Base-by-base conservation (phyloP, 2,888 invertebrate species). In the Drosophila fungiperda region DNA sequence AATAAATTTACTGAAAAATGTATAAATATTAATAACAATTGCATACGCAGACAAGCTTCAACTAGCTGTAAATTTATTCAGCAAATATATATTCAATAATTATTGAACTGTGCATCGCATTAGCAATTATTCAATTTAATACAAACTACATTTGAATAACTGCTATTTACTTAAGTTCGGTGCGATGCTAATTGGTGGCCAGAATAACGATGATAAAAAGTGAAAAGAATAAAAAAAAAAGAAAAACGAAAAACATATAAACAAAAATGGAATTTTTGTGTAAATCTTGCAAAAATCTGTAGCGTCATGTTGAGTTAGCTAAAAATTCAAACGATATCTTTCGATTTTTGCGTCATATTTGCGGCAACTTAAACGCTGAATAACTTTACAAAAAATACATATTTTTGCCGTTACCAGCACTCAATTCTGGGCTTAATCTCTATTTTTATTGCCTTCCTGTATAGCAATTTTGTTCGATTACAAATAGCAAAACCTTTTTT, bases 181-280 rank as follows among this genome's bases (percentile, higher is more conserved):
- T 53, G 42, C 50, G n/a, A 68, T 33, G 74, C 79, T 76, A 76
- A 78, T 73, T 73, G 58, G 29, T 40, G 26, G 29, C 32, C 35
- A 32, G 36, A 54, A 64, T 20, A 65, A 66, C 42, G 62, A 53
- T 26, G 26, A 38, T 20, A 49, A 33, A 0, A 52, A 15, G 15
- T 20, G 17, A 32, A 33, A 12, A 8, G 2, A 33, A 36, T 58
- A 26, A 42, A 15, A 61, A 42, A 40, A 42, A n/a, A 11, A 2
- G 2, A 2, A 11, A 42, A 42, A 12, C 11, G 6, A 3, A 2
- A 2, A 20, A 42, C 20, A 20, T 20, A 42, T 20, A 1, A 12
- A 7, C 15, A 1, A 8, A 45, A 4, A 23, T 15, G 15, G 23
- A 15, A 4, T 23, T 23, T 23, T 15, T 7, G 45, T n/a, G 55